Evolutionary conservation across 30 jellyfish, hydroid and myxozoan genomes (phyloP).

Genomic region (Sanderia malayensis): DNA sequence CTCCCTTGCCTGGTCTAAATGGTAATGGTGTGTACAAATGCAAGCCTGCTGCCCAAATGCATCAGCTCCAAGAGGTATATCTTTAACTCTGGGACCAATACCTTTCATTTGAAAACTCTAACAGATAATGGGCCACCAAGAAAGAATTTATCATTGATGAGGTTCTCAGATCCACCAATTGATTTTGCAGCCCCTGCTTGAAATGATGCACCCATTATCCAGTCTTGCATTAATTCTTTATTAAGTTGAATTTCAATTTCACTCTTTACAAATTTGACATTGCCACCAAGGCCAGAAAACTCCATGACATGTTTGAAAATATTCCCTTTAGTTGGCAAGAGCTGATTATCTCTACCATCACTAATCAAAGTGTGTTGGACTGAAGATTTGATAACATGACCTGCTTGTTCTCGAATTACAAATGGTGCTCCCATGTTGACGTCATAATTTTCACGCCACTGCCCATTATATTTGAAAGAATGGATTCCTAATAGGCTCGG

Average conservation of each 20-base stretch:
- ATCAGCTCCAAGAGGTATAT: conserved; percentile 90
- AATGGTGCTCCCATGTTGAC: conserved; percentile 76
- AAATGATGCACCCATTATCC: conserved; percentile 55
- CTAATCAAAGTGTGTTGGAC: conserved; percentile 64
- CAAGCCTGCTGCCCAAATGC: conserved; percentile 92
- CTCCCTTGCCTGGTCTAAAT: conserved; percentile 95
- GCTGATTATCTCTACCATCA: conserved; percentile 89
- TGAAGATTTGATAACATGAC: conserved; percentile 83
- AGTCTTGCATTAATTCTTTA: conserved; percentile 61
- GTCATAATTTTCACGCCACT: conserved; percentile 80
- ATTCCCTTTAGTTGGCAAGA: conserved; percentile 84
- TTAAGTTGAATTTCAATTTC: conserved; percentile 85
- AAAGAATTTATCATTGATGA: conserved; percentile 80
- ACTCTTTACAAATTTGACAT: conserved; percentile 63
- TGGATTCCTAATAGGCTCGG: conserved; percentile 92
- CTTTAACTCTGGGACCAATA: conserved; percentile 71
- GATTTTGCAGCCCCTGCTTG: conserved; percentile 84
- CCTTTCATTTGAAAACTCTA: conserved; percentile 85
- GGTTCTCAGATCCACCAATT: conserved; percentile 47
- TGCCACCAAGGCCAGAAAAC: conserved; percentile 84
- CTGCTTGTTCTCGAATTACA: conserved; percentile 78
- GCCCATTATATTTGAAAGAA: conserved; percentile 65
- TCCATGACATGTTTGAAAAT: conserved; percentile 81
- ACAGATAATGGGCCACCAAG: conserved; percentile 97
- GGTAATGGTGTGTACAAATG: conserved; percentile 97